Conservation (phyloP, 2,888 invertebrate species). For the Agrilus cyanescens region DNA sequence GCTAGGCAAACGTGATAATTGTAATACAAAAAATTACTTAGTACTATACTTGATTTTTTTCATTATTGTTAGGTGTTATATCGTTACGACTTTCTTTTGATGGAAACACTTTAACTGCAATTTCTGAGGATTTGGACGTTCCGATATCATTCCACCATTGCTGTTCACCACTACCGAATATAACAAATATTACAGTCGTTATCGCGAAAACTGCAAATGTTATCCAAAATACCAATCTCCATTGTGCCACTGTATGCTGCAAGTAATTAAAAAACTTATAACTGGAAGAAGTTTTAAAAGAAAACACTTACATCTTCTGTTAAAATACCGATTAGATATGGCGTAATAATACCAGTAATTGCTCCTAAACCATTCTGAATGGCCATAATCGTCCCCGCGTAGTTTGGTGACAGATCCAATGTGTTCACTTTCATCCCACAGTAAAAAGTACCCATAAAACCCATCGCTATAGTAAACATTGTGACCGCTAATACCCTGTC, state of each 20-base stretch:
- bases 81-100: too few relatives aligned
- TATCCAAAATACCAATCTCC: conserved; percentile 74
- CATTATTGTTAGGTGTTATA: too few relatives aligned
- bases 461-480: conserved; percentile 49
- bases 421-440: conserved; percentile 56
- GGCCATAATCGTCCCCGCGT: conserved; percentile 51
- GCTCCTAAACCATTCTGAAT: conserved; percentile 52
- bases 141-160: conserved; percentile 61
- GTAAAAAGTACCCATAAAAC: conserved; percentile 58
- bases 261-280: conserved; percentile 20
- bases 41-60: too few relatives aligned
- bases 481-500: conserved; percentile 37
- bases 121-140: conserved; percentile 1
- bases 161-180: conserved; percentile 63
- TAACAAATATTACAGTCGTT: conserved; percentile 55
- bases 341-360: conserved; percentile 48
- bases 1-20: too few relatives aligned
- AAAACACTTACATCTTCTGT: conserved; percentile 44
- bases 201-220: conserved; percentile 53
- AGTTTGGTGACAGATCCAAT: conserved; percentile 51
- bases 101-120: too few relatives aligned
- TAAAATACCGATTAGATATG: conserved; percentile 46
- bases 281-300: not conserved
- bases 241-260: conserved; percentile 53
- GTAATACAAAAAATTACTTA: too few relatives aligned